A percentile compares a stretch with the other conserved stretches of the same genome.
Conservation (phyloP, 1,140 invertebrate species). For the Drosophila baimaii region DNA sequence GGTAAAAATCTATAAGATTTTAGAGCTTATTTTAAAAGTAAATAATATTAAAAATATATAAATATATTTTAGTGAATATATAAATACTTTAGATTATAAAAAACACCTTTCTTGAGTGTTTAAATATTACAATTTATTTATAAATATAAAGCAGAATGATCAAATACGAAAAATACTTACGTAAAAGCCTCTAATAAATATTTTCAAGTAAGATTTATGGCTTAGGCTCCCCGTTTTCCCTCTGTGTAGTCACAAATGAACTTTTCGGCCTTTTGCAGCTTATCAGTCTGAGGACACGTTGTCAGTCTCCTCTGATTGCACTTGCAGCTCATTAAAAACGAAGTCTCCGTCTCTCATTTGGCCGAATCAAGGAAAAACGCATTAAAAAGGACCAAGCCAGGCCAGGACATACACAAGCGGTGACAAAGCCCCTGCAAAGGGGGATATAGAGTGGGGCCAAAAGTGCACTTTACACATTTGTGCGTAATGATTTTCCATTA, state of each 20-base stretch:
- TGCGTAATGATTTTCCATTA: slow-evolving; percentile 84
- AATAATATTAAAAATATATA: not conserved
- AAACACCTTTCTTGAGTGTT: too few relatives aligned
- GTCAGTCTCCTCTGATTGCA: slow-evolving; percentile 43
- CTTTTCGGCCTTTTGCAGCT: slow-evolving; percentile 30
- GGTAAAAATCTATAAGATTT: not conserved
- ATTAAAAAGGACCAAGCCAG: slow-evolving; percentile 69
- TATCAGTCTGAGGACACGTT: slow-evolving; percentile 32
- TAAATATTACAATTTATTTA: too few relatives aligned
- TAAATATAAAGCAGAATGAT: too few relatives aligned
- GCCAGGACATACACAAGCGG: slow-evolving; percentile 8
- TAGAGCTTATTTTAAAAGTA: not conserved
- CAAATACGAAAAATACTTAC: too few relatives aligned
- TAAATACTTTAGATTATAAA: too few relatives aligned
- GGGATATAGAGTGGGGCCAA: slow-evolving; percentile 29
- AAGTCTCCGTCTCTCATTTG: slow-evolving; percentile 52
- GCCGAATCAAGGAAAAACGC: slow-evolving; percentile 58
- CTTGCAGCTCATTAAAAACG: slow-evolving; percentile 74
- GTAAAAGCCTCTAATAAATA: not conserved
- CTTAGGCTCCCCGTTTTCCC: not conserved
- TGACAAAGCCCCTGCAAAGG: slow-evolving; percentile 4
- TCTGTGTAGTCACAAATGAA: slow-evolving; percentile 20
- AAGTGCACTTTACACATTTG: slow-evolving; percentile 82
- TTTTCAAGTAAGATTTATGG: fast-evolving
- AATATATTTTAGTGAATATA: too few relatives aligned